Evolutionary conservation across 2,797 vertebrate genomes (phyloP), one percentile per base, ranked within the genome.

Genomic region (Neoniphon sammara): DNA sequence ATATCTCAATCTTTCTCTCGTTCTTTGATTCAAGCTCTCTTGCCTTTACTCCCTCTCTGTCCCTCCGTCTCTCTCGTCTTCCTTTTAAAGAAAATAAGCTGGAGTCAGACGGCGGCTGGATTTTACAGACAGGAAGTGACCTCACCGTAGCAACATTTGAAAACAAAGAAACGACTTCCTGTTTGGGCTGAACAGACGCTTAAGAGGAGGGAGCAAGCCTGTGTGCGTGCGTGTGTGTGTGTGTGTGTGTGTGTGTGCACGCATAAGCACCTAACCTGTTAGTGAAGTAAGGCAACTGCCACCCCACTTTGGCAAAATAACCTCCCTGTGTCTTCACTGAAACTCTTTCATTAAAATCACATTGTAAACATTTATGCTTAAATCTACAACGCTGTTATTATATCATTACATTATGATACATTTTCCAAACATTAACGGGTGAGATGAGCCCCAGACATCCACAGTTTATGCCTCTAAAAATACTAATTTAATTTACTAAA

Each of bases 61-160:
- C 36, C 2, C 47, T 11, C 50, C 61, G 27, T 20, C n/a, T 57
- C 49, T 34, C 20, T 34, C 36, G 15, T n/a, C 20, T 30, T 46
- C 39, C 20, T 49, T 81, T 89, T 66, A 30, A 80, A 69, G 39
- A 42, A 42, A 42, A 82, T 74, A 68, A 78, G 77, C 85, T 86
- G 83, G 78, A 85, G 83, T 82, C 54, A 10, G 57, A n/a, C 42
- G 39, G 60, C 42, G 25, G 25, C 25, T 27, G 25, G 25, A 31
- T 4, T 27, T 5, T 46, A 49, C 55, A 76, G 27, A 85, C 83
- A 87, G 87, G 87, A 89, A 83, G 64, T 90, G 78, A 88, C 73
- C 67, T 78, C 62, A 71, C 58, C 49, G 20, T 18, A 66, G 73
- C 52, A 31, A 75, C 73, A 57, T 62, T 75, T 68, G 44, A 69